Percentiles rank a stretch among this genome's conserved stretches.
Evolutionary conservation across 2,797 vertebrate genomes (phyloP).

Genomic region (Enteromius trimaculatus): DNA sequence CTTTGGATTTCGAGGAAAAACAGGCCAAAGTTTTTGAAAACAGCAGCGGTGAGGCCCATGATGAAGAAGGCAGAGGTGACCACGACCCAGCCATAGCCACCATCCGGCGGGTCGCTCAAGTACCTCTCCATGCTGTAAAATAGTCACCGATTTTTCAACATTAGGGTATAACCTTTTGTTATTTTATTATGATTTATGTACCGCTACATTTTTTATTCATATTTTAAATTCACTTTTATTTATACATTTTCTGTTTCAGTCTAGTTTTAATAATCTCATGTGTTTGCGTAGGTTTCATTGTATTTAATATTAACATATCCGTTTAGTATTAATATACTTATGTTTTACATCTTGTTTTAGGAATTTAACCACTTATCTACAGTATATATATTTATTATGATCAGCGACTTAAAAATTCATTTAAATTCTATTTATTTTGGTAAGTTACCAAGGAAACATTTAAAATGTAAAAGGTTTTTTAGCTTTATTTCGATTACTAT

Average conservation of each 20-base stretch:
- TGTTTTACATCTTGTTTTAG: not conserved
- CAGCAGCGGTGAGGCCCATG: slow-evolving; percentile 76
- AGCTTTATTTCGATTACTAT: not conserved
- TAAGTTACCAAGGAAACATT: not conserved
- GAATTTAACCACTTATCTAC: not conserved
- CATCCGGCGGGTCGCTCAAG: slow-evolving; percentile 62
- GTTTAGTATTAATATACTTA: not conserved
- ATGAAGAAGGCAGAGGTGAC: slow-evolving; percentile 75
- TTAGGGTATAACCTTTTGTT: not conserved
- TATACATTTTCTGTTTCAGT: not conserved
- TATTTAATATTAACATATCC: not conserved
- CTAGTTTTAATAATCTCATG: not conserved
- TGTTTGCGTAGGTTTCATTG: not conserved
- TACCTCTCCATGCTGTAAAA: slow-evolving; percentile 56
- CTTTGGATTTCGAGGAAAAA: slow-evolving; percentile 83
- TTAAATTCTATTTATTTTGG: too few relatives aligned
- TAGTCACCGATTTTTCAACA: not conserved
- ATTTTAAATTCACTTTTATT: not conserved
- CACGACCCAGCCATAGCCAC: slow-evolving; percentile 81
- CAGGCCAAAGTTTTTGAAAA: slow-evolving; percentile 79
- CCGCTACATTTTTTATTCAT: not conserved
- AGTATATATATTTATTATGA: not conserved
- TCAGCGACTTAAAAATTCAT: not conserved
- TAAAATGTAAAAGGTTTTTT: not conserved
- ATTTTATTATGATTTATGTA: not conserved